Percentiles rank a stretch among this genome's conserved stretches.
These are phyloP conservation scores for Nomada fabriciana DNA, from an alignment of 2,888 invertebrate genomes.

Conservation along the genomic window DNA sequence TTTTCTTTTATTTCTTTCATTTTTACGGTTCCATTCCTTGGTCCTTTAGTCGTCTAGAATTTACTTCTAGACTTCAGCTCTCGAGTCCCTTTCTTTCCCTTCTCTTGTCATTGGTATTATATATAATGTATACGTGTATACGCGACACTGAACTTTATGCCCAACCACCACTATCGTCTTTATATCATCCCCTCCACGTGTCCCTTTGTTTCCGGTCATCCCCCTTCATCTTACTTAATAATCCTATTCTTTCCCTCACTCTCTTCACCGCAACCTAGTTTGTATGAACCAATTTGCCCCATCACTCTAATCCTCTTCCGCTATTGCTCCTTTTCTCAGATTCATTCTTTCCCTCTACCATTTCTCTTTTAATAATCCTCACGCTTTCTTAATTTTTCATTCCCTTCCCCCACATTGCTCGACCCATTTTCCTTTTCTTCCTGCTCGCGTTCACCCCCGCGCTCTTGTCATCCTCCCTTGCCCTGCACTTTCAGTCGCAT, in stretches of 20 bases:
- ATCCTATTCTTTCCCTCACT: not conserved
- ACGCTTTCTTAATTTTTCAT: not conserved
- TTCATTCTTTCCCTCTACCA: not conserved
- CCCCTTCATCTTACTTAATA: conserved; percentile 19
- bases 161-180: conserved; percentile 17
- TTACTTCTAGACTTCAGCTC: conserved; percentile 3
- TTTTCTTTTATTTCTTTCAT: not conserved
- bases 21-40: not conserved
- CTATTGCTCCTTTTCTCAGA: not conserved
- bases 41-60: conserved; percentile 11
- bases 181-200: conserved; percentile 8
- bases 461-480: conserved; percentile 21
- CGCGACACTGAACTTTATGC: conserved; percentile 23
- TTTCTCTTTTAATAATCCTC: not conserved
- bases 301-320: not conserved
- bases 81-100: not conserved
- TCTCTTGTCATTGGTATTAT: not conserved
- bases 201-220: conserved; percentile 8
- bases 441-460: not conserved
- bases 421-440: not conserved
- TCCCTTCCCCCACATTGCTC: not conserved
- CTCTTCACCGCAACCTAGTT: not conserved
- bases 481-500: conserved; percentile 58
- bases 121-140: not conserved
- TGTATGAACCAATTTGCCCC: conserved; percentile 9